Conservation (phyloP, 2,888 invertebrate genomes). For the Phyllotreta cruciferae region DNA sequence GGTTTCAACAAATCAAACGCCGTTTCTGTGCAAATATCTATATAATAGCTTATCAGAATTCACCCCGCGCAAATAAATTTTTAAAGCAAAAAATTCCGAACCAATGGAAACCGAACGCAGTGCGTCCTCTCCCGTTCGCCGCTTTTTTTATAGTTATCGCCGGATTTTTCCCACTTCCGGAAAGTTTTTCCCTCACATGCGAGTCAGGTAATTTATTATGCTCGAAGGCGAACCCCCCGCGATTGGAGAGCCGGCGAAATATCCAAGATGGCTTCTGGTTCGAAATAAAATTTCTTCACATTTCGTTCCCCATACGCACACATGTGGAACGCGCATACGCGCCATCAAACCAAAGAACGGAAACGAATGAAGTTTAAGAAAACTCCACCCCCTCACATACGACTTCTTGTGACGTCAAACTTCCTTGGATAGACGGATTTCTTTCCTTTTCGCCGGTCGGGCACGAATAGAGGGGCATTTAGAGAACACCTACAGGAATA, state of each 20-base stretch:
- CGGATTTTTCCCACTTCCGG: conserved; percentile 37
- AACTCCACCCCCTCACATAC: conserved; percentile 46
- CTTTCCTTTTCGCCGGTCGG: conserved; percentile 8
- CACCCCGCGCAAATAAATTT: too few species aligned
- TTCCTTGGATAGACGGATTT: conserved; percentile 26
- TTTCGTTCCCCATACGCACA: conserved; percentile 44
- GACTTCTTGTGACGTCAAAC: conserved; percentile 24
- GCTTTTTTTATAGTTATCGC: conserved; percentile 30
- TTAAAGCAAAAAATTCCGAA: conserved; percentile 1
- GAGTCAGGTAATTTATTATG: conserved; percentile 45
- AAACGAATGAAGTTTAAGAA: conserved; percentile 38
- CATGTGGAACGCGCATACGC: conserved; percentile 43
- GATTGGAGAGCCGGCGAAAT: conserved; percentile 44
- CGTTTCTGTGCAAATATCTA: too few species aligned
- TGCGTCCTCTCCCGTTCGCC: conserved; percentile 7
- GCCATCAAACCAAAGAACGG: conserved; percentile 40
- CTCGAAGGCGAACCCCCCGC: conserved; percentile 35
- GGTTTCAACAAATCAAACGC: too few species aligned
- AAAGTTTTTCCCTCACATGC: conserved; percentile 33
- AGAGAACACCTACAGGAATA: too few species aligned
- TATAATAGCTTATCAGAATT: too few species aligned
- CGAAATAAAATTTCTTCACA: conserved; percentile 39
- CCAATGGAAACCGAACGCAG: conserved; percentile 19
- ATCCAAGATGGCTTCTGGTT: conserved; percentile 46
- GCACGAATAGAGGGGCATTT: too few species aligned